A percentile compares a stretch with the other conserved stretches of the same genome.
Conservation (phyloP, 2,797 vertebrate species). For the Sus cebifrons region DNA sequence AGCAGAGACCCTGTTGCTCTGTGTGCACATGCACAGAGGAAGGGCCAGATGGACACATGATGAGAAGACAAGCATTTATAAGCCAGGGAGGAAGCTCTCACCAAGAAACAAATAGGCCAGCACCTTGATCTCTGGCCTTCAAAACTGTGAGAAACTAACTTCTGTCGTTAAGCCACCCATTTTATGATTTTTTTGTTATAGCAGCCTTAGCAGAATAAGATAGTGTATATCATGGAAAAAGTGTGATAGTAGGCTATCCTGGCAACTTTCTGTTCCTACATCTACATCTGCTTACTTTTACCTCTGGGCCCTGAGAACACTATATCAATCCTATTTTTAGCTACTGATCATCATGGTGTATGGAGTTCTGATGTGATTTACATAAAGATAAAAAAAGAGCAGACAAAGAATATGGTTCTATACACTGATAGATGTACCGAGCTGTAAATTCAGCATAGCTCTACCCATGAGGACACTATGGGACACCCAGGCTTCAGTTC, state of each 20-base stretch:
- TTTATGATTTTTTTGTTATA: neutral
- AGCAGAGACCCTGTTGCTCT: neutral
- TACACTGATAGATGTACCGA: neutral
- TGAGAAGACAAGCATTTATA: neutral
- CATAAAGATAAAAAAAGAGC: neutral
- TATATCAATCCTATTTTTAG: neutral
- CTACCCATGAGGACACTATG: neutral
- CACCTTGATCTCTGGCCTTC: neutral
- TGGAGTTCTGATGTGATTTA: neutral
- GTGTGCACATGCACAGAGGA: rapidly evolving
- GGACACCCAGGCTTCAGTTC: neutral
- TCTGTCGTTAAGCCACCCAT: neutral
- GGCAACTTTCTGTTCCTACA: neutral
- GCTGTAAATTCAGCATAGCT: neutral
- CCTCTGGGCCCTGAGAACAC: neutral
- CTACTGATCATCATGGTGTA: neutral
- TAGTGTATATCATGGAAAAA: neutral
- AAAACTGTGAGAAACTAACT: neutral
- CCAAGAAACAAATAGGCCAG: neutral
- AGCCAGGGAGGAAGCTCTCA: neutral
- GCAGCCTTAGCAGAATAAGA: neutral
- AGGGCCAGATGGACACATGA: neutral
- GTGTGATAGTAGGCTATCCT: neutral
- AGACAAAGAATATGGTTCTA: neutral
- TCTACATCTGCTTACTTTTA: neutral